phyloP scores from a whole-genome alignment of 2,888 invertebrate genomes.

The Nineta flava region DNA sequence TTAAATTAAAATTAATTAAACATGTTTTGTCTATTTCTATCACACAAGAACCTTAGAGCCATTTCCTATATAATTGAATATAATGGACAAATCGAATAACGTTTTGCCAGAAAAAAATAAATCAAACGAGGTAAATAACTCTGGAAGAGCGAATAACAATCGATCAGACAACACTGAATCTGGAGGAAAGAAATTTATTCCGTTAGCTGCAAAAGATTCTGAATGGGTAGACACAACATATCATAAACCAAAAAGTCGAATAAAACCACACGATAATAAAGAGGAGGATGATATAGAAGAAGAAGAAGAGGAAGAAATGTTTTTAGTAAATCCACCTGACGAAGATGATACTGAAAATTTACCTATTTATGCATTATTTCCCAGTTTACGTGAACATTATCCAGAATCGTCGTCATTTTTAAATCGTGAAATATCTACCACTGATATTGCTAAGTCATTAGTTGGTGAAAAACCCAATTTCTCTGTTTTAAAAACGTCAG shows the following conservation, averaged over 20 bases:
- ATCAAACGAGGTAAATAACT: no score
- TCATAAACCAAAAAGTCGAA: conserved; percentile 18
- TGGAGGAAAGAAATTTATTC: conserved; percentile 16
- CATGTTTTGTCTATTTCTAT: no score
- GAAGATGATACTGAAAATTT: conserved; percentile 9
- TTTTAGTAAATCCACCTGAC: conserved; percentile 14
- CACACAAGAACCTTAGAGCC: no score
- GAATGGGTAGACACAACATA: conserved; percentile 30
- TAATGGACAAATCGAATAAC: no score
- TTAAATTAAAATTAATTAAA: no score
- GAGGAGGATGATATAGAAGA: not conserved
- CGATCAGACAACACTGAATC: no score
- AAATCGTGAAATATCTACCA: conserved; percentile 13
- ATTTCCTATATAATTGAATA: no score
- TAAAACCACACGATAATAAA: conserved; percentile 6
- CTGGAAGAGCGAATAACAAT: no score
- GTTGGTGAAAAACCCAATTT: conserved; percentile 20
- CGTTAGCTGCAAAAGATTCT: conserved; percentile 32
- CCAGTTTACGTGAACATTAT: conserved; percentile 13
- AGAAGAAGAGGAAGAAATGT: conserved; percentile 15
- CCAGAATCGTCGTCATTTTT: not conserved
- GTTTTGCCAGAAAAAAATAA: no score
- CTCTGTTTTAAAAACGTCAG: conserved; percentile 16
- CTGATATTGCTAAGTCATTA: conserved; percentile 18
- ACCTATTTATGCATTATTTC: conserved; percentile 18